phyloP scores from a whole-genome alignment of 2,113 vertebrate species.

The Pholis gunnellus region DNA sequence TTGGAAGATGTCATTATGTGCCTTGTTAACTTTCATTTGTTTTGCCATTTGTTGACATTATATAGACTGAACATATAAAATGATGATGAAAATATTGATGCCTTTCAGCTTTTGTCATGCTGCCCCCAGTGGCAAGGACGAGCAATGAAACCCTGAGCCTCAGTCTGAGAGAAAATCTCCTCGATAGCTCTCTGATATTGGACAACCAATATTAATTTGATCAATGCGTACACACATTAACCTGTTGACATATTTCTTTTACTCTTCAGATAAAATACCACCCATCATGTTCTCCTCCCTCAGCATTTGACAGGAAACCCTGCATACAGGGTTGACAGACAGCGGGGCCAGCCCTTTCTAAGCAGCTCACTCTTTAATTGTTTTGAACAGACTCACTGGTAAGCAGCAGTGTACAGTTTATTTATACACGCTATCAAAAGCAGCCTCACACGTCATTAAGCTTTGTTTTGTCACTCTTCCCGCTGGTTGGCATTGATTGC shows the following conservation, averaged over 20 bases:
- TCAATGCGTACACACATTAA: background rate
- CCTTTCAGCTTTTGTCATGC: background rate
- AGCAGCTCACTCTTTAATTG: slow-evolving; percentile 28
- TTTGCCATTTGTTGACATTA: background rate
- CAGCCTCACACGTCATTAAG: slow-evolving; percentile 47
- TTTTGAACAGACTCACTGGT: slow-evolving; percentile 22
- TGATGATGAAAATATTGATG: background rate
- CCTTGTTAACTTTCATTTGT: background rate
- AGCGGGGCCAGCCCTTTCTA: background rate
- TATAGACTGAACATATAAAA: background rate
- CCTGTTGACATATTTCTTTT: background rate
- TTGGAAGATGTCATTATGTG: too few relatives aligned
- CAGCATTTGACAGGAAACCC: slow-evolving; percentile 1
- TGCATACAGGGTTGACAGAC: background rate
- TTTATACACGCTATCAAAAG: slow-evolving; percentile 58
- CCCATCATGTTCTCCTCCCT: background rate
- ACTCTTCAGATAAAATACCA: background rate
- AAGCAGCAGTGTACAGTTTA: slow-evolving; percentile 40
- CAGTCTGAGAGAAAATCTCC: background rate
- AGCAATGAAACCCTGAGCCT: background rate
- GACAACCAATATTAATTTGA: background rate
- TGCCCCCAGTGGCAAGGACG: background rate
- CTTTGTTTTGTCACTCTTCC: slow-evolving; percentile 60
- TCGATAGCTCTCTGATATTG: background rate
- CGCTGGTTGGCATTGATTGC: slow-evolving; percentile 52